Evolutionary conservation across 2,113 vertebrate genomes (phyloP).

Genomic region (human (Homo sapiens)): GRCh38 chr14:41849001-41849500

Average conservation of each 20-base stretch:
- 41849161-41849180: constrained; percentile 88
- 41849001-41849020: constrained; percentile 79
- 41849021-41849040: constrained; percentile 77
- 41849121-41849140: constrained; percentile 84
- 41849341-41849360: neutral
- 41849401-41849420: neutral
- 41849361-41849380: neutral
- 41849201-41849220: constrained; percentile 91
- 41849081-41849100: constrained; percentile 75
- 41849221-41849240: constrained; percentile 81
- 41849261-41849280: no score
- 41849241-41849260: no score
- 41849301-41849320: neutral
- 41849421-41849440: neutral
- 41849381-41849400: neutral
- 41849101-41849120: constrained; percentile 80
- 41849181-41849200: constrained; percentile 86
- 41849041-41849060: constrained; percentile 76
- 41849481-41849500: accelerated
- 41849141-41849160: constrained; percentile 83
- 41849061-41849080: constrained; percentile 74
- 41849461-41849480: neutral
- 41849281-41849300: neutral
- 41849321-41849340: neutral
- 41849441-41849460: neutral